Evolutionary conservation across 2,113 vertebrate species (phyloP).

Genomic region (Ochotona curzoniae): DNA sequence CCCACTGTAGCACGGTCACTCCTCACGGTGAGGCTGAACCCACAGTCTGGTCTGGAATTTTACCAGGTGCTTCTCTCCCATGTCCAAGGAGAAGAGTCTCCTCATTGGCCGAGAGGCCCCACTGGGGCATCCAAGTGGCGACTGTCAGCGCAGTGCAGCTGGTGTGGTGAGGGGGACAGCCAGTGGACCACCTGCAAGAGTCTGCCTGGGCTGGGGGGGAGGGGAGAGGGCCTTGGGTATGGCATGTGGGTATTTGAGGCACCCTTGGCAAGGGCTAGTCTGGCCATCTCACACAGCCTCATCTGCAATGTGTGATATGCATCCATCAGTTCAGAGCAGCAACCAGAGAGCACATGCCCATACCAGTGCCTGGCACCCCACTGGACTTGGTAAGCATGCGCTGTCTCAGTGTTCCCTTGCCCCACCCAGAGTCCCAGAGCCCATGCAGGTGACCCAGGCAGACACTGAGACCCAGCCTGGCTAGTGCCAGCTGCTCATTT

Average conservation of each 20-base stretch:
- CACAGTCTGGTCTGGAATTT: background rate
- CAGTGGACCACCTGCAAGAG: background rate
- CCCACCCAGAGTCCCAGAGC: background rate
- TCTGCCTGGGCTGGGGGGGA: background rate
- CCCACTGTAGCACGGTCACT: background rate
- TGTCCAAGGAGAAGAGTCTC: background rate
- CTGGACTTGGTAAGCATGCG: background rate
- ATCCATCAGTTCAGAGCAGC: background rate
- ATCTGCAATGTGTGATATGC: background rate
- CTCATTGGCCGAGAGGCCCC: background rate
- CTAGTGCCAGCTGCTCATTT: background rate
- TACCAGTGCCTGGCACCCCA: too few species aligned
- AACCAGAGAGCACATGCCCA: background rate
- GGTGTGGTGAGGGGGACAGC: background rate
- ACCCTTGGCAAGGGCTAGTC: background rate
- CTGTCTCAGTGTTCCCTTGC: background rate
- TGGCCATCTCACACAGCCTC: background rate
- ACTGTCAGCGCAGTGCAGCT: background rate
- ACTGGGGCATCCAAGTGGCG: background rate
- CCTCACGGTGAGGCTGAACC: background rate
- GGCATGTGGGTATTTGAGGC: fast-evolving
- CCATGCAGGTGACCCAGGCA: too few species aligned
- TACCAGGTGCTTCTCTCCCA: background rate
- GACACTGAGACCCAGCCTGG: too few species aligned
- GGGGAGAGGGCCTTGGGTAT: background rate